These are phyloP conservation scores for Poeciliopsis gracilis DNA, from an alignment of 2,797 vertebrate species.

Conservation along the genomic window DNA sequence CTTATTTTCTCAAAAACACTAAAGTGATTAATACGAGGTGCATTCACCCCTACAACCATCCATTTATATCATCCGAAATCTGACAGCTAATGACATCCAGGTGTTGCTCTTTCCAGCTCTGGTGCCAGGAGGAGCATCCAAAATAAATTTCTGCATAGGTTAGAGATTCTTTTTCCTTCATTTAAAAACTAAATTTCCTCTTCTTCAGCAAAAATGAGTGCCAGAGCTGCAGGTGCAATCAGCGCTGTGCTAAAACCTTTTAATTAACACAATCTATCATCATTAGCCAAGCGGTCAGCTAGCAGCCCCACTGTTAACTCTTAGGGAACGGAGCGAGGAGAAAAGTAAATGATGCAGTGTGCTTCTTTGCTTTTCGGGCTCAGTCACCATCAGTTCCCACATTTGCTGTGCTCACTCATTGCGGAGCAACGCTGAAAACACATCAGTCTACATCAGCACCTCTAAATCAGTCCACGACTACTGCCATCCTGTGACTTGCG, in stretches of 20 bases:
- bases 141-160: constrained; percentile 38
- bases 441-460: constrained; percentile 72
- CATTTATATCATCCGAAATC: neutral
- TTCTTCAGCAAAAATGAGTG: constrained; percentile 50
- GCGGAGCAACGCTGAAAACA: constrained; percentile 59
- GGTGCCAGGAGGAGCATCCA: constrained; percentile 33
- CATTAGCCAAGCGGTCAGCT: constrained; percentile 82
- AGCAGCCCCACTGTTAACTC: constrained; percentile 76
- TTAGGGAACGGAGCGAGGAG: constrained; percentile 63
- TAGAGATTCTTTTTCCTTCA: constrained; percentile 15
- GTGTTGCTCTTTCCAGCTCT: constrained; percentile 50
- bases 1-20: neutral
- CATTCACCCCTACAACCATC: constrained; percentile 16
- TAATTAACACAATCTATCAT: constrained; percentile 87
- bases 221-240: constrained; percentile 79
- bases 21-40: constrained; percentile 23
- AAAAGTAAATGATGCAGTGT: constrained; percentile 68
- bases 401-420: constrained; percentile 55
- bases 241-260: constrained; percentile 79
- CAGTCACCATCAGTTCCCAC: constrained; percentile 37
- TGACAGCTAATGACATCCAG: constrained; percentile 40
- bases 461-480: constrained; percentile 59
- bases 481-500: constrained; percentile 42
- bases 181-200: constrained; percentile 30
- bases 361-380: constrained; percentile 44